Evolutionary conservation across 1,140 invertebrate species (phyloP), one percentile per base, ranked within the genome.

Genomic region (Pristionchus pacificus): DNA sequence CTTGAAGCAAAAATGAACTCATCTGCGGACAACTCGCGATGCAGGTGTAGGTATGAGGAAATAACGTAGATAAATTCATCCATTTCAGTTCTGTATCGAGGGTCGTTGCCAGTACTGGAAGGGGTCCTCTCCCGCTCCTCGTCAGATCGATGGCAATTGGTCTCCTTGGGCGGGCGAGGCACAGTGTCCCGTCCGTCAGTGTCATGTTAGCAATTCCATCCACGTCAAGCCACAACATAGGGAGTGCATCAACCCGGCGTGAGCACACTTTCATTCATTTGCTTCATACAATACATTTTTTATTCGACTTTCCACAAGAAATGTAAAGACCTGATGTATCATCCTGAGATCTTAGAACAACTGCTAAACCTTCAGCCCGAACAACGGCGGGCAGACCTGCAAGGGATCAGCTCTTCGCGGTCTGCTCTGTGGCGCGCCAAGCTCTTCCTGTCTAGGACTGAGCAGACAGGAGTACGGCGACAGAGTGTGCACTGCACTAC

Each of bases 161-260:
- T 83, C 81, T n/a, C 64, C 74, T 55, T 83, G 81, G 81, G 67
- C 79, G 14, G 70, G 61, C 1, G 80, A 83, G n/a, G 76, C 80
- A 65, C 75, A 69, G 28, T 83, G 81, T 33, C 79, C 81, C 14
- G 76, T 83, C 60, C 81, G 73, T 13, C 80, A 74, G 13, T 83
- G 81, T 59, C 79, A 84, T 65, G 71, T 83, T n/a, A 76, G 72
- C 28, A 82, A 82, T 25, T 77, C 74, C 63, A 84, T 83, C 61
- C 65, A 77, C 6, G 24, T 83, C 2, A 81, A 79, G 55, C 65
- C 65, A n/a, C 80, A 83, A 66, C 62, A 82, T 13, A 63, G 81
- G 49, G 84, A 81, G 14, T 83, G 81, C 68, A 78, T 81, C 1
- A 74, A 78, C 49, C 81, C 81, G 70, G 82, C 81, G 82, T 82